Percentiles rank a stretch among this genome's conserved stretches.
phyloP scores from a whole-genome alignment of 2,888 invertebrate species.

The Lottia scabra region DNA sequence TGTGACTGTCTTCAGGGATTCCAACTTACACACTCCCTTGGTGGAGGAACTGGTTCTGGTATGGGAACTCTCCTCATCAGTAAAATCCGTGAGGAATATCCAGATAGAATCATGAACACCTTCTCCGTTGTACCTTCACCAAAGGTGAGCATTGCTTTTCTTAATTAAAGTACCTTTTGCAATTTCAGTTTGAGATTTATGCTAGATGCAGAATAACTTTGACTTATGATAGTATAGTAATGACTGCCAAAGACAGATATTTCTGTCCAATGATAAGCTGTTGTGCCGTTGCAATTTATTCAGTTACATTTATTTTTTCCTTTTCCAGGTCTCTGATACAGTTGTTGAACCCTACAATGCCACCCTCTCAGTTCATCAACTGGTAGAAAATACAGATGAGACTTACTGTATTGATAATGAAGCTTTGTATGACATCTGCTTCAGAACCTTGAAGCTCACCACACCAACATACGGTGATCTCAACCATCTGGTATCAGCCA shows the following conservation, averaged over 20 bases:
- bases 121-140: background rate
- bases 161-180: no score
- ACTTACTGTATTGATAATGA: slow-evolving; percentile 1
- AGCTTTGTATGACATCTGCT: background rate
- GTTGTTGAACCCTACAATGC: background rate
- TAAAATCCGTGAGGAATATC: background rate
- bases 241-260: no score
- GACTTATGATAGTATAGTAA: no score
- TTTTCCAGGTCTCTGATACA: background rate
- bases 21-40: background rate
- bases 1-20: background rate
- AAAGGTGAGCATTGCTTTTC: background rate
- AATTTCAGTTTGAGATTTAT: no score
- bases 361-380: slow-evolving; percentile 1
- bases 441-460: background rate
- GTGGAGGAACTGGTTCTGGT: slow-evolving; percentile 1
- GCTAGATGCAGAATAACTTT: no score
- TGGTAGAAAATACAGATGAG: slow-evolving; percentile 3
- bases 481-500: background rate
- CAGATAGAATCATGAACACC: background rate
- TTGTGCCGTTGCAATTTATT: no score
- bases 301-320: no score
- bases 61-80: background rate
- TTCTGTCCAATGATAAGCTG: no score
- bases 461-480: slow-evolving; percentile 1